Evolutionary conservation across 2,113 vertebrate species (phyloP).

Genomic region (Seriola rivoliana): DNA sequence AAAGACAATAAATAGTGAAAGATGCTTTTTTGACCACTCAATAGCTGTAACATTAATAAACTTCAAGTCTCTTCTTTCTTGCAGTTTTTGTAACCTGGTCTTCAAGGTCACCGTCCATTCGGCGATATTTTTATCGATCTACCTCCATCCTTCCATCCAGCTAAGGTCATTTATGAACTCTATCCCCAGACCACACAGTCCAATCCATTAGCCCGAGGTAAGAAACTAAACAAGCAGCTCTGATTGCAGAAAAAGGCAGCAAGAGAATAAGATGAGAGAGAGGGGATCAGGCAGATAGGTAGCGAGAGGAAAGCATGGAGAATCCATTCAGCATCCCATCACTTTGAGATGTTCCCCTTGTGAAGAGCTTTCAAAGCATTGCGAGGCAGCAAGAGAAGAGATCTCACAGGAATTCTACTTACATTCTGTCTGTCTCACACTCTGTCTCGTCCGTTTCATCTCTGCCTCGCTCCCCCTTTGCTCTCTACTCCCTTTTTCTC

Average conservation of each 20-base stretch:
- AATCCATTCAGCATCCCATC: conserved; percentile 43
- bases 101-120: background rate
- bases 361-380: conserved; percentile 38
- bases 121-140: background rate
- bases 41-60: background rate
- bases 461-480: background rate
- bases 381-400: background rate
- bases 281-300: conserved; percentile 7
- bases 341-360: conserved; percentile 42
- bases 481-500: background rate
- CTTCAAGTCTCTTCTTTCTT: background rate
- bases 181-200: background rate
- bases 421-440: conserved; percentile 19
- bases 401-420: conserved; percentile 48
- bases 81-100: background rate
- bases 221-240: background rate
- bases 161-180: conserved; percentile 19
- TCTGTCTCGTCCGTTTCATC: conserved; percentile 24
- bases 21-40: no score
- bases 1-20: no score
- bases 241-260: conserved; percentile 4
- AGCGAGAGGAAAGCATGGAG: conserved; percentile 38
- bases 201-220: background rate
- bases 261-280: conserved; percentile 29
- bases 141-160: background rate